Evolutionary conservation across 2,888 invertebrate species (phyloP).

Genomic region (Cybosia mesomella): DNA sequence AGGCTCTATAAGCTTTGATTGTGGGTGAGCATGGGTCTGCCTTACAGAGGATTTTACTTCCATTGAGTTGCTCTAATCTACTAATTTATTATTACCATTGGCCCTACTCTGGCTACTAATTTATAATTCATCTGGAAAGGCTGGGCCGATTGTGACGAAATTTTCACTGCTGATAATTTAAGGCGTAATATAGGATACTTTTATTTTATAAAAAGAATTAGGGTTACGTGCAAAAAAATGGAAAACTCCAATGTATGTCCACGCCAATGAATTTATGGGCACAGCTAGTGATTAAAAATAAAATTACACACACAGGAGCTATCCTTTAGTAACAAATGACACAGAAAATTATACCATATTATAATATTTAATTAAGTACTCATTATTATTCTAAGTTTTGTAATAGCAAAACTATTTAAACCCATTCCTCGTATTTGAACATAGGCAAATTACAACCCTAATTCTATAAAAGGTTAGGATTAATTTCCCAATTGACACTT

Average conservation of each 20-base stretch:
- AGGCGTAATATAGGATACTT: no score
- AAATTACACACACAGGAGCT: no score
- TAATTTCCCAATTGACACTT: not conserved
- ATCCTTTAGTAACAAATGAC: not conserved
- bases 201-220: no score
- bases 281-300: no score
- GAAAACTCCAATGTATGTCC: no score
- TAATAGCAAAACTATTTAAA: not conserved
- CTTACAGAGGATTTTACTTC: not conserved
- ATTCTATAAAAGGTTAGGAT: slow-evolving; percentile 1
- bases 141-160: no score
- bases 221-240: no score
- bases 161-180: no score
- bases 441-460: not conserved
- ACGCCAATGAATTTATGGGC: no score
- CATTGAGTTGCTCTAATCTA: not conserved
- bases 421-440: not conserved
- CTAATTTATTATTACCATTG: not conserved
- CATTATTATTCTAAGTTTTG: no score
- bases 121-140: no score
- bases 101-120: no score
- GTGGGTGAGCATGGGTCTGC: not conserved
- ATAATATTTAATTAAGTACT: not conserved
- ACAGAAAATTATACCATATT: not conserved
- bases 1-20: slow-evolving; percentile 5